A percentile compares a stretch with the other conserved stretches of the same genome.
Conservation (phyloP, 2,888 invertebrate genomes). For the Tachina grossa region DNA sequence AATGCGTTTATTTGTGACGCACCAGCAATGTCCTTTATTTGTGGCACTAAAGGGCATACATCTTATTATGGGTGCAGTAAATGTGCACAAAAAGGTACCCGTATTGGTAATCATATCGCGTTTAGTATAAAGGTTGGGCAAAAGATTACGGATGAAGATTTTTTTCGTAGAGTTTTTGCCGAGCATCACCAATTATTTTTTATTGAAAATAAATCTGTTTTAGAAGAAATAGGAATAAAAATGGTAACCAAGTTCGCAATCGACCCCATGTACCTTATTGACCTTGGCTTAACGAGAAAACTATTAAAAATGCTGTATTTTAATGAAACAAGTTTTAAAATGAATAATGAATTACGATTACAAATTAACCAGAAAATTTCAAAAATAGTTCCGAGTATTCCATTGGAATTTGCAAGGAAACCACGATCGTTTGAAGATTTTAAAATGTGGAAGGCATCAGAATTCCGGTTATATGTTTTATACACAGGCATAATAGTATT, state of each 20-base stretch:
- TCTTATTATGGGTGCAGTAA: neutral
- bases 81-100: too few relatives aligned
- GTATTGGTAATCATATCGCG: too few relatives aligned
- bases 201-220: neutral
- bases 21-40: neutral
- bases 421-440: neutral
- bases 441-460: neutral
- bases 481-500: constrained; percentile 4
- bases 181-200: neutral
- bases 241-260: neutral
- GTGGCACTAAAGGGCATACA: neutral
- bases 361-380: neutral
- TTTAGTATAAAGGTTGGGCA: too few relatives aligned
- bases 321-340: constrained; percentile 17
- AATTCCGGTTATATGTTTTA: constrained; percentile 8
- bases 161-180: too few relatives aligned
- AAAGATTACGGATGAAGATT: too few relatives aligned
- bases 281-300: constrained; percentile 14
- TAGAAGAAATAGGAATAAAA: constrained; percentile 13
- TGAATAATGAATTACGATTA: neutral
- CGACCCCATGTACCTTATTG: neutral
- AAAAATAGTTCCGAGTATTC: constrained; percentile 5
- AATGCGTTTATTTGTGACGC: too few relatives aligned
- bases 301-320: constrained; percentile 17
- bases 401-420: neutral